Evolutionary conservation across 2,113 vertebrate species (phyloP), one percentile per base, ranked within the genome.

Genomic region (Girardinichthys multiradiatus): DNA sequence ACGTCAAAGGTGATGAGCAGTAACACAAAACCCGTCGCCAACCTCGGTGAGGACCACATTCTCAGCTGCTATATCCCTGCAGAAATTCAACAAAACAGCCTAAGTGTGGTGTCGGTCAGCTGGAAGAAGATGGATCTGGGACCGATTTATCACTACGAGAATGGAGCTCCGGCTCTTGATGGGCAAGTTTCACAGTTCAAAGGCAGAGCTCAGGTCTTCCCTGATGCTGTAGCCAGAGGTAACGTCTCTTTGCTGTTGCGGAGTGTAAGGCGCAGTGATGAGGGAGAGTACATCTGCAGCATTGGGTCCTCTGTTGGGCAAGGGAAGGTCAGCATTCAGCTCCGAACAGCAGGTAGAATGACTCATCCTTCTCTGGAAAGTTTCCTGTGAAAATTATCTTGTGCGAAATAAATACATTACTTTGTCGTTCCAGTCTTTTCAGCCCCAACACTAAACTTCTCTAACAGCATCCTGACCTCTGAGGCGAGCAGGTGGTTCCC

Each of bases 201-300:
- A 31, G 87, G 80, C 2, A 83, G 91, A 17, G 69, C 81, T 0
- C 14, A 82, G 39, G 30, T 91, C 10, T 91, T 86, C 64, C 28
- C 72, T 0, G 37, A 68, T 0, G 63, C 21, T 2, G 2, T 91
- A 2, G 1, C 17, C 3, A 2, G 2, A 1, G 90, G 91, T 1
- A 92, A 92, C 15, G 89, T 61, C 54, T 91, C 89, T 2, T 72
- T 92, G 78, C 68, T 91, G 70, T 71, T 92, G 77, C 71, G 65
- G 58, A 30, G 4, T 0, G 86, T 90, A 70, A 74, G 57, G 3
- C 33, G 0, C 0, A 17, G 37, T 0, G 91, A 92, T 4, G 70
- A 35, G 4, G 91, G 91, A 8, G 5, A 61, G 27, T 91, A 92
- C 87, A 84, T 68, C 48, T 91, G 90, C 81, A 81, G n/a, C 45